A percentile compares a stretch with the other conserved stretches of the same genome.
phyloP scores from a whole-genome alignment of 2,888 invertebrate genomes.

The Drosophila stalkeri region DNA sequence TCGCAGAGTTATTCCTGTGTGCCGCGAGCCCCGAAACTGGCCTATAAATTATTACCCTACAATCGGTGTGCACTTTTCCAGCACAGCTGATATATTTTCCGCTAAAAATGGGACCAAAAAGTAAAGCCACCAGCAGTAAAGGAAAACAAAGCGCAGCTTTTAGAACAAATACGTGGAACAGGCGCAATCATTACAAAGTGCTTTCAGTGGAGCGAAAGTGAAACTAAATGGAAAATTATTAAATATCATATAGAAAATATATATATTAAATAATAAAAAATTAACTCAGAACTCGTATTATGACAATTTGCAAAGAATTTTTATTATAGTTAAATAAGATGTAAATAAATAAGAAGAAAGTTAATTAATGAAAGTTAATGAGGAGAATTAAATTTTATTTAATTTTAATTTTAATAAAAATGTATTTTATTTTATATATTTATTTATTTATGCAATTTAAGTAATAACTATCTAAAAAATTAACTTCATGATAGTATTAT shows the following conservation, averaged over 20 bases:
- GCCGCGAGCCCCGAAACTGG: slow-evolving; percentile 30
- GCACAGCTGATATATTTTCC: slow-evolving; percentile 59
- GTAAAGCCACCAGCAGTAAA: slow-evolving; percentile 2
- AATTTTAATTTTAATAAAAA: no score
- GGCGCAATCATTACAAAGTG: neutral
- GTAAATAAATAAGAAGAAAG: neutral
- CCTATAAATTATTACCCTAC: slow-evolving; percentile 66
- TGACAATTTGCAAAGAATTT: neutral
- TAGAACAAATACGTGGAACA: slow-evolving; percentile 31
- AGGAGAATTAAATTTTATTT: no score
- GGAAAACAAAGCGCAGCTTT: slow-evolving; percentile 22
- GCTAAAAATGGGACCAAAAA: slow-evolving; percentile 33
- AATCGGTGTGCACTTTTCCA: slow-evolving; percentile 46
- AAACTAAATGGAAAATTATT: neutral
- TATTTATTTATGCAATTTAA: no score
- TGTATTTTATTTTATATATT: no score
- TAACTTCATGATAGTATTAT: no score
- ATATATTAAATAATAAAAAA: neutral
- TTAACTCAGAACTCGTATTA: neutral
- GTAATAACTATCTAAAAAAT: no score
- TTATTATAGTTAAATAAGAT: neutral
- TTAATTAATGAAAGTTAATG: no score
- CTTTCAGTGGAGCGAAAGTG: neutral
- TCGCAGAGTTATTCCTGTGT: slow-evolving; percentile 34
- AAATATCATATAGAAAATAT: neutral